Base-by-base conservation (phyloP, 2,888 invertebrate genomes). In the Acleris sparsana region DNA sequence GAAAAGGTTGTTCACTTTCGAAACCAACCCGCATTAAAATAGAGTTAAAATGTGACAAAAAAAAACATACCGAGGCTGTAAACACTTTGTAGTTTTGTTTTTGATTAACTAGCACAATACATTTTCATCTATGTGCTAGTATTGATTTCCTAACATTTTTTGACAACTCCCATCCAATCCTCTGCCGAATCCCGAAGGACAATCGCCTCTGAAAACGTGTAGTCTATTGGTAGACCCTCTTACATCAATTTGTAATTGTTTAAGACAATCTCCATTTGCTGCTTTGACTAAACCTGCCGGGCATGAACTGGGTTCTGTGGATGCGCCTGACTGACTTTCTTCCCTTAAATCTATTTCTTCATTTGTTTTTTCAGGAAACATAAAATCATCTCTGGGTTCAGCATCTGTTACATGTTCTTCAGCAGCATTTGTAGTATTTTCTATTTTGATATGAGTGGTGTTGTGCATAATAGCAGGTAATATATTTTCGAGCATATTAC, bases 151-250 rank as follows among this genome's bases (percentile, higher is more conserved):
- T n/a, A 46, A n/a, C 17, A 46, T 46, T 46, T 1, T 7, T 46
- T 61, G 65, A 33, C 65, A 65, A n/a, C 51, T 44, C 2, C 55
- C 51, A 52, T 65, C 65, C 1, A 44, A 1, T 17, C 60, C 65
- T 51, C 65, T 51, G 1, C 39, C 44, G 3, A 49, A 46, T 4
- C 60, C 60, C 1, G 25, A 44, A 4, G 55, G 29, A 51, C 65
- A 65, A 13, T 9, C 44, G 22, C n/a, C 60, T 13, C 29, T 17
- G 17, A 39, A 51, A 25, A 33, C 44, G 13, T 43, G 13, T 6
- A 49, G 49, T 25, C 17, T 39, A n/a, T n/a, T 20, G 22, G 33
- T 33, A 33, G 9, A 3, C 22, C 46, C 43, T 17, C 13, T 33
- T 0, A 60, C 25, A 33, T 60, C 49, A n/a, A 55, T 60, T 16